Percentiles rank a stretch among this genome's conserved stretches.
These are phyloP conservation scores for Eremobia ochroleuca DNA, from an alignment of 2,888 invertebrate genomes.

Conservation along the genomic window DNA sequence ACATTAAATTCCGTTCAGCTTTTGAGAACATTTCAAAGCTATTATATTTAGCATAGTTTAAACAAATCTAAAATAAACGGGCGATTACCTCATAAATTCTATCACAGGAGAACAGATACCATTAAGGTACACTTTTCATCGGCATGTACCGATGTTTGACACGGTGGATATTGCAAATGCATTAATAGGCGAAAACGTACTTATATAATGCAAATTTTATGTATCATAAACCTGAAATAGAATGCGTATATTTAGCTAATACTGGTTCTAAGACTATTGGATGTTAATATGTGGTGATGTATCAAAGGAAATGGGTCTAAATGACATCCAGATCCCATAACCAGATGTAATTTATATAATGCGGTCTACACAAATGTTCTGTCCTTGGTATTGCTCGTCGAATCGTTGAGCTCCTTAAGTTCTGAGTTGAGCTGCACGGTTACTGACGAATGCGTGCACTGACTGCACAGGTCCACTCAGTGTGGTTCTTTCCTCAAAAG, in stretches of 20 bases:
- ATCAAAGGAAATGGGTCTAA: conserved; percentile 26
- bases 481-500: too few species aligned
- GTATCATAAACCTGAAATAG: conserved; percentile 37
- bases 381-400: too few species aligned
- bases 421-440: too few species aligned
- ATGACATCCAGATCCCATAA: conserved; percentile 22
- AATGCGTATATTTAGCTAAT: conserved; percentile 23
- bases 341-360: conserved; percentile 13
- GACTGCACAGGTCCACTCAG: too few species aligned
- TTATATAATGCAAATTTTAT: conserved; percentile 26
- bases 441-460: too few species aligned
- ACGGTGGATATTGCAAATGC: conserved; percentile 49
- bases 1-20: conserved; percentile 43
- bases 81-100: conserved; percentile 53
- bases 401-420: too few species aligned
- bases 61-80: conserved; percentile 56
- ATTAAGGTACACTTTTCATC: conserved; percentile 50
- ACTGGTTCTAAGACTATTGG: conserved; percentile 13
- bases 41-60: conserved; percentile 55
- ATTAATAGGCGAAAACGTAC: conserved; percentile 37
- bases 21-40: conserved; percentile 46
- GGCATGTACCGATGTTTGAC: conserved; percentile 49
- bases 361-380: too few species aligned
- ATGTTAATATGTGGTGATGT: conserved; percentile 25
- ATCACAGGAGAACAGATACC: conserved; percentile 49